Percentiles rank a stretch among this genome's conserved stretches.
Evolutionary conservation across 1,140 invertebrate genomes (phyloP).

Genomic region (Brachionus asplanchnoidis): DNA sequence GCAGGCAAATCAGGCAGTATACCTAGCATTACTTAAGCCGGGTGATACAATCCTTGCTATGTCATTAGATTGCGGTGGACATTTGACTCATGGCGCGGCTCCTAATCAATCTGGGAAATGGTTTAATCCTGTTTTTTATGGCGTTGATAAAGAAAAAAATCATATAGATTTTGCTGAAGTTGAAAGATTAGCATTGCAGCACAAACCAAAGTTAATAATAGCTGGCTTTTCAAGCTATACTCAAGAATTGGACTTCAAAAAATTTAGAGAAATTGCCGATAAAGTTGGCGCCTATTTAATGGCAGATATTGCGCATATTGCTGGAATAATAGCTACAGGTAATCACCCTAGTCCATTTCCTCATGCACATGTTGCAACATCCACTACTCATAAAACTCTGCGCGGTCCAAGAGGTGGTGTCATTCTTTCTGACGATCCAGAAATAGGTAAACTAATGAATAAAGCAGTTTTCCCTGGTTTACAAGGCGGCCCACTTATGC

Average conservation of each 20-base stretch:
- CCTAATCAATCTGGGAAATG: constrained; percentile 73
- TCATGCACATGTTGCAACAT: constrained; percentile 85
- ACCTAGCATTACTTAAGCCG: constrained; percentile 66
- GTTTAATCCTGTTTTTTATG: constrained; percentile 97
- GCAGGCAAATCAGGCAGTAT: constrained; percentile 89
- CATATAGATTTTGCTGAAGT: constrained; percentile 88
- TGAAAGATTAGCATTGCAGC: constrained; percentile 72
- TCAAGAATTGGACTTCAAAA: constrained; percentile 71
- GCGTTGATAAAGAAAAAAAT: constrained; percentile 78
- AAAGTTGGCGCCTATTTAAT: constrained; percentile 77
- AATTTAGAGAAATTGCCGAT: constrained; percentile 80
- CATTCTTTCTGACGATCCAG: constrained; percentile 56
- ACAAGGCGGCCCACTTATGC: constrained; percentile 55
- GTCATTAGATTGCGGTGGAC: constrained; percentile 91
- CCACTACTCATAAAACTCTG: constrained; percentile 91
- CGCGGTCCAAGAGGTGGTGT: constrained; percentile 68
- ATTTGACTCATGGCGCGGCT: constrained; percentile 86
- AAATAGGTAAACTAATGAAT: constrained; percentile 80
- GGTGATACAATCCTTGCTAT: constrained; percentile 93
- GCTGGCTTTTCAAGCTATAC: constrained; percentile 63
- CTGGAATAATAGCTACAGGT: constrained; percentile 82
- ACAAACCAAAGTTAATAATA: constrained; percentile 86
- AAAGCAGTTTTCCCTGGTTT: constrained; percentile 87
- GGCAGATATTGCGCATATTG: constrained; percentile 91
- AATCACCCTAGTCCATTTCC: constrained; percentile 84